A percentile compares a stretch with the other conserved stretches of the same genome.
phyloP scores from a whole-genome alignment of 64 coral and sea anemone genomes.

The Acropora yongei region DNA sequence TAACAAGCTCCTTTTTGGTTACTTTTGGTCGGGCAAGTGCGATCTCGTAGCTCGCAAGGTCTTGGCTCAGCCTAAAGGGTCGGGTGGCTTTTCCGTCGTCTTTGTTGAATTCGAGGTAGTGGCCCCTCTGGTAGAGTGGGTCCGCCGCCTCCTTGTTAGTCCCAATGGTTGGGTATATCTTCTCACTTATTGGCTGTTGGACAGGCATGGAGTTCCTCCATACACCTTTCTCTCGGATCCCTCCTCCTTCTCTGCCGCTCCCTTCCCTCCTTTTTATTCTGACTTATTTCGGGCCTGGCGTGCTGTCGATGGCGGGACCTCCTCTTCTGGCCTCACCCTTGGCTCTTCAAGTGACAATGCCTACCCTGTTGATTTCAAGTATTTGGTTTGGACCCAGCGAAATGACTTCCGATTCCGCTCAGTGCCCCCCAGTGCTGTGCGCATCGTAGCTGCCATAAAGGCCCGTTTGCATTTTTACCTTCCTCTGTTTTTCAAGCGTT shows the following conservation, averaged over 20 bases:
- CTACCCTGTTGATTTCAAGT: not conserved
- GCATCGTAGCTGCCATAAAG: not conserved
- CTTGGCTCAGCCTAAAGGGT: not conserved
- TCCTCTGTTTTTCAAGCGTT: not conserved
- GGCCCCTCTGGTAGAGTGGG: not conserved
- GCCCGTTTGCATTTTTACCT: not conserved
- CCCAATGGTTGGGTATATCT: not conserved
- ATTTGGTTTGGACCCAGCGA: not conserved
- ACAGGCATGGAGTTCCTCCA: not conserved
- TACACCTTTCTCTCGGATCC: not conserved
- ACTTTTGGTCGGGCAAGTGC: not conserved
- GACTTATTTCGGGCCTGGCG: no score
- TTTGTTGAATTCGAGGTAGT: not conserved
- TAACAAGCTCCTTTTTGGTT: not conserved
- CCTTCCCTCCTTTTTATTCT: no score
- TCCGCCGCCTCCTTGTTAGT: not conserved
- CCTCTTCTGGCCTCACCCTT: no score
- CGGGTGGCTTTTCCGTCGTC: not conserved
- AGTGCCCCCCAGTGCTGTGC: not conserved
- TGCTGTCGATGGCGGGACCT: no score
- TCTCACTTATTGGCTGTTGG: not conserved
- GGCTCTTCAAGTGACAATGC: no score
- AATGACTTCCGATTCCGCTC: not conserved
- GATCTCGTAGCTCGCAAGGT: not conserved
- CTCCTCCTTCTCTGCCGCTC: no score